Conservation (phyloP, 64 coral and sea anemone species). For the Actinia tenebrosa region DNA sequence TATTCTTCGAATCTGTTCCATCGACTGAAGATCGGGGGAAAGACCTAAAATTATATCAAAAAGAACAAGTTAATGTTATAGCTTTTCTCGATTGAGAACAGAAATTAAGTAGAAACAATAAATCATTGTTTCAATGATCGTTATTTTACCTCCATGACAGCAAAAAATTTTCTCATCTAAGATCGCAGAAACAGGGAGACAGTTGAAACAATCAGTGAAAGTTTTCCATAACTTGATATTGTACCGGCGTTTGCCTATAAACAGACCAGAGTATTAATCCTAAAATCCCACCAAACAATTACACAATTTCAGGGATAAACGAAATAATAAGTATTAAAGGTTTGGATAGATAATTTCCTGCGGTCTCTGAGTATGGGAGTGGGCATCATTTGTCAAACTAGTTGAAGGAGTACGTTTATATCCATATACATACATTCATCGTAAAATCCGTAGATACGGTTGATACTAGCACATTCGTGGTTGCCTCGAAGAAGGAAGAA, state of each 20-base stretch:
- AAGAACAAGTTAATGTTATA: not conserved
- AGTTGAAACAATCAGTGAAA: constrained; percentile 98
- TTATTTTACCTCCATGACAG: constrained; percentile 90
- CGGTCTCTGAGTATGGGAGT: not conserved
- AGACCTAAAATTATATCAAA: constrained; percentile 54
- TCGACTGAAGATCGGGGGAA: constrained; percentile 95
- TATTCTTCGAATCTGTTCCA: constrained; percentile 98
- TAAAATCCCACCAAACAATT: not conserved
- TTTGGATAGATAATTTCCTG: not conserved
- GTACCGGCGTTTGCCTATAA: constrained; percentile 96
- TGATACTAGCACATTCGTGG: constrained; percentile 99
- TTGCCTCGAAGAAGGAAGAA: constrained; percentile 98
- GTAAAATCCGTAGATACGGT: constrained; percentile 99
- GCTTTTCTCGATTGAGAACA: not conserved
- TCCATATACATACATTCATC: constrained; percentile 94
- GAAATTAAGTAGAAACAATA: not conserved
- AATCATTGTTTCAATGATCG: not conserved
- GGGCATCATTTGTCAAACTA: not conserved
- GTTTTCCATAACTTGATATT: constrained; percentile 99
- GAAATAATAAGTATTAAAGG: not conserved
- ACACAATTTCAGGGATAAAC: not conserved
- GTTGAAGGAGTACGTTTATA: not conserved
- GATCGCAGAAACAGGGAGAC: constrained; percentile 92
- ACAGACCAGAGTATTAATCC: not conserved
- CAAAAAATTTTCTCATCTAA: constrained; percentile 99